These are phyloP conservation scores for Haemorhous mexicanus DNA, from an alignment of 2,113 vertebrate species.

Conservation along the genomic window DNA sequence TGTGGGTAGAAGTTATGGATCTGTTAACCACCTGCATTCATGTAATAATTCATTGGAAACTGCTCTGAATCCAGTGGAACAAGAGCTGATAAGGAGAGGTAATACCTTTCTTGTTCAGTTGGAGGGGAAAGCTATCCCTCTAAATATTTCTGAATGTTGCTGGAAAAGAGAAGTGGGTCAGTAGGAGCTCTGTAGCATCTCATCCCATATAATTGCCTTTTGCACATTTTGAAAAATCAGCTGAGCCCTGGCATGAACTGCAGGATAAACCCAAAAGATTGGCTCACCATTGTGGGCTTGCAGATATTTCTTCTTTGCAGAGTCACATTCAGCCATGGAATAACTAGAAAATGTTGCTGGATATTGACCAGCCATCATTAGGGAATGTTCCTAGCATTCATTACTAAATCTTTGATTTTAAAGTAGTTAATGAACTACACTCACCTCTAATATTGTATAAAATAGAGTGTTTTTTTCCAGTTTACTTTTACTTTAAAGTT, in stretches of 20 bases:
- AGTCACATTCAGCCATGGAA: neutral
- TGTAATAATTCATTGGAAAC: neutral
- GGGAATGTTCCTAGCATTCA: neutral
- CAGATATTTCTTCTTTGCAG: neutral
- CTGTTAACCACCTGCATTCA: neutral
- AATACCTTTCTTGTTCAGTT: neutral
- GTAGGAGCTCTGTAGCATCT: neutral
- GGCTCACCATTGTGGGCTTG: neutral
- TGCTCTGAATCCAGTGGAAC: neutral
- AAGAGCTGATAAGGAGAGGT: neutral
- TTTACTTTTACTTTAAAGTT: neutral
- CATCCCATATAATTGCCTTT: neutral
- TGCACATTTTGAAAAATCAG: neutral
- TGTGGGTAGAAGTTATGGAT: neutral
- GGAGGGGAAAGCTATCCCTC: neutral
- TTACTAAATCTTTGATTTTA: neutral
- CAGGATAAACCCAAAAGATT: neutral
- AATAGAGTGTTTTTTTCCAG: neutral
- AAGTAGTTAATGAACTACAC: neutral
- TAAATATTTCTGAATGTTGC: neutral
- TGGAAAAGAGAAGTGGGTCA: neutral
- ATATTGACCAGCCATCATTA: neutral
- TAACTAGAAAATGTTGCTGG: neutral
- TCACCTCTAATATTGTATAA: neutral
- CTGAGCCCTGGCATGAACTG: neutral